Percentiles rank a stretch among this genome's conserved stretches.
phyloP scores from a whole-genome alignment of 30 jellyfish, hydroid and myxozoan genomes.

The Hydractinia symbiolongicarpus region DNA sequence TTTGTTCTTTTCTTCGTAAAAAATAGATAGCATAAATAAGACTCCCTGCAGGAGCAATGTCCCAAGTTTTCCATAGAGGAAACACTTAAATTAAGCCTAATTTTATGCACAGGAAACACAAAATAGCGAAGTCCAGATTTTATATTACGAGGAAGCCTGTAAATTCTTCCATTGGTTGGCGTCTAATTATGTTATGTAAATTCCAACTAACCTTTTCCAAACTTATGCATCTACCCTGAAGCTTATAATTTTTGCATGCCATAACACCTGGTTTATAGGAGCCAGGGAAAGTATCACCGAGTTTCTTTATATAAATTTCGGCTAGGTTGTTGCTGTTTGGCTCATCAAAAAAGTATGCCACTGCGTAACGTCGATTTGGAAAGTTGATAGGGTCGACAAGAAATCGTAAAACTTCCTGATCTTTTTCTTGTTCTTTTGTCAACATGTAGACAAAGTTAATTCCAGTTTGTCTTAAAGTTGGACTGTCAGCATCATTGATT shows the following conservation, averaged over 20 bases:
- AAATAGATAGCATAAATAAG: too few relatives aligned
- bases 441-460: background rate
- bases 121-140: too few relatives aligned
- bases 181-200: too few relatives aligned
- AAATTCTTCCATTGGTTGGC: too few relatives aligned
- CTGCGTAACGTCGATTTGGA: constrained; percentile 4
- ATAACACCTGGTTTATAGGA: background rate
- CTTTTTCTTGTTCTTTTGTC: background rate
- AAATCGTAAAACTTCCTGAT: constrained; percentile 3
- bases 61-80: too few relatives aligned
- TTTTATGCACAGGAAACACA: too few relatives aligned
- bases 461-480: background rate
- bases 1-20: too few relatives aligned
- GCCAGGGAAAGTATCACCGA: background rate
- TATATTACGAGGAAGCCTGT: too few relatives aligned
- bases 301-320: background rate
- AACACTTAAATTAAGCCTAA: too few relatives aligned
- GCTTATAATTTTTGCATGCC: background rate
- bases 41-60: too few relatives aligned
- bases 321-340: background rate
- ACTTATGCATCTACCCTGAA: background rate
- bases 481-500: background rate
- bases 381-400: constrained; percentile 4
- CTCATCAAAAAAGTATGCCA: background rate
- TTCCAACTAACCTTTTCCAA: too few relatives aligned